phyloP scores from a whole-genome alignment of 2,113 vertebrate genomes.

The Meleagris gallopavo region DNA sequence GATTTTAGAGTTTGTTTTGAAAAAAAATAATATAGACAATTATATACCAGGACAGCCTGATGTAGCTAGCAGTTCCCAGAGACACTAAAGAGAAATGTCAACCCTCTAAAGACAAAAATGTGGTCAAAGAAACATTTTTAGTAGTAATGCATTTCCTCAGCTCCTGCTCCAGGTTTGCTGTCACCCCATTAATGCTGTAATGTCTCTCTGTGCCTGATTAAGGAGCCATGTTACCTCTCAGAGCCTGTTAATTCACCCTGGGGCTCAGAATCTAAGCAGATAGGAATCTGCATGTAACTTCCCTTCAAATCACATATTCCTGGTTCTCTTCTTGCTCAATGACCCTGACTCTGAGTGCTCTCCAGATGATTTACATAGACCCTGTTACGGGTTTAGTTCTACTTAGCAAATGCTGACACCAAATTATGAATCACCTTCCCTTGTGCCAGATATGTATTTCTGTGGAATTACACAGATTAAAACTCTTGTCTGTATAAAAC shows the following conservation, averaged over 20 bases:
- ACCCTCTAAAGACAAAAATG: conserved; percentile 12
- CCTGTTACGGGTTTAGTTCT: background rate
- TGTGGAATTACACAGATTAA: background rate
- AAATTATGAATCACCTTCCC: background rate
- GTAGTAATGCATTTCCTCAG: background rate
- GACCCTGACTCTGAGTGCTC: background rate
- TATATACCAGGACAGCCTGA: conserved; percentile 27
- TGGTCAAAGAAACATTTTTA: background rate
- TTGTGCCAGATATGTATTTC: background rate
- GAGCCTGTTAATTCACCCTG: background rate
- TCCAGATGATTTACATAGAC: background rate
- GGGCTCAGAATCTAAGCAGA: background rate
- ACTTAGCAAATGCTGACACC: fast-evolving
- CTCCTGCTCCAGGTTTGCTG: background rate
- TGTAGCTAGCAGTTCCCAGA: conserved; percentile 31
- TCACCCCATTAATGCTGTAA: background rate
- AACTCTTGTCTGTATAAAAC: background rate
- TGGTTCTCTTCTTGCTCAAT: background rate
- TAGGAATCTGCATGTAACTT: background rate
- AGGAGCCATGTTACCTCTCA: background rate
- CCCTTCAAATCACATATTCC: background rate
- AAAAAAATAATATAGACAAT: conserved; percentile 43
- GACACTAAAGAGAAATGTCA: conserved; percentile 39
- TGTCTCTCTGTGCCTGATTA: background rate
- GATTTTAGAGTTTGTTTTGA: conserved; percentile 8